Evolutionary conservation across 1,140 invertebrate species (phyloP).

Genomic region (Drosophila guanche): DNA sequence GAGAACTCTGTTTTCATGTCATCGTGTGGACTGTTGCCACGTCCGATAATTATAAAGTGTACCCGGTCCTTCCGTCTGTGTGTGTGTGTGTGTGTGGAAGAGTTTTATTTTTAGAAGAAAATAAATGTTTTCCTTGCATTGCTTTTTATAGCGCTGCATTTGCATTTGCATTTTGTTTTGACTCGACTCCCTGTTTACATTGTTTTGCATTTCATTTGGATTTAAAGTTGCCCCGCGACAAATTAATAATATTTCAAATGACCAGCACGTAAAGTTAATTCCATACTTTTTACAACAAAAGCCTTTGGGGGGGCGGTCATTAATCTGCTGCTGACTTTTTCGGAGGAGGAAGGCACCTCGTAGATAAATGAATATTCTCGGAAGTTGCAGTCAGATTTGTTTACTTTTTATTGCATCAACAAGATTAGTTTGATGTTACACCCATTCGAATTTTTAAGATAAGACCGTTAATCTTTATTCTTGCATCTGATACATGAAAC

Average conservation of each 20-base stretch:
- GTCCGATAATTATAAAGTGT: constrained; percentile 62
- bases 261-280: constrained; percentile 40
- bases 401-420: too few relatives aligned
- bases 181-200: constrained; percentile 27
- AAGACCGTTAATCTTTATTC: too few relatives aligned
- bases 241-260: constrained; percentile 48
- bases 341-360: too few relatives aligned
- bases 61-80: constrained; percentile 2
- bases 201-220: constrained; percentile 42
- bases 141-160: constrained; percentile 56
- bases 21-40: constrained; percentile 32
- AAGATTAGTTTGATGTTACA: too few relatives aligned
- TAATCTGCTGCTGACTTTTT: too few relatives aligned
- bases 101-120: constrained; percentile 57
- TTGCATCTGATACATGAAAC: too few relatives aligned
- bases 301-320: constrained; percentile 17
- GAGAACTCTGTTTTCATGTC: constrained; percentile 29
- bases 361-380: too few relatives aligned
- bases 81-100: constrained; percentile 11
- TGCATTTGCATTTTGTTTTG: constrained; percentile 44
- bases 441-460: too few relatives aligned
- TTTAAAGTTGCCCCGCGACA: constrained; percentile 26
- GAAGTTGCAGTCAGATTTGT: too few relatives aligned
- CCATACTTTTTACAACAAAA: constrained; percentile 19
- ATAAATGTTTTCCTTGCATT: constrained; percentile 55